Evolutionary conservation across 2,888 invertebrate genomes (phyloP), one percentile per base, ranked within the genome.

Genomic region (Caenorhabditis drosophilae): DNA sequence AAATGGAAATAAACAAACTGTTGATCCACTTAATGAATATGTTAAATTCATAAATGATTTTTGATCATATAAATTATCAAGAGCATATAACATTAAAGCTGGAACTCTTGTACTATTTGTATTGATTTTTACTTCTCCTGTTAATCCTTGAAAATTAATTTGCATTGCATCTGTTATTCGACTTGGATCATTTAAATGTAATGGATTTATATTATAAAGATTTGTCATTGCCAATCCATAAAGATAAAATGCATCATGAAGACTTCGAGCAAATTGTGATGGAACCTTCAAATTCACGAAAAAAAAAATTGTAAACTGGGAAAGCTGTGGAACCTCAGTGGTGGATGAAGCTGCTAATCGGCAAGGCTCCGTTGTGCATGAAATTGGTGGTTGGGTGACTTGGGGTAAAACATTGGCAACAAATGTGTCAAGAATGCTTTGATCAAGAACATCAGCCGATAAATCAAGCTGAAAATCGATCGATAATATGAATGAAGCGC

Each of bases 241-340:
- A 12, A 77, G 45, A 46, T 78, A 79, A 41, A 79, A 68, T n/a
- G 67, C 60, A 46, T 79, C 79, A 42, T 76, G 69, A 0, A 79
- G 56, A 38, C 67, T 70, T 15, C 76, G 54, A 6, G 79, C 54
- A 45, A 67, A 74, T 0, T 60, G 59, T 3, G 63, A 44, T 1
- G 63, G 48, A 0, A 40, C n/a, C 62, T 63, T 22, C n/a, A n/a
- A n/a, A n/a, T n/a, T n/a, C n/a, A n/a, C 16, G 47, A 52, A 44
- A 6, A 23, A 22, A 44, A 40, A 7, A 15, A 7, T 4, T 4
- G n/a, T 36, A 36, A 6, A 18, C 6, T 18, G 18, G 4, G 22
- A 40, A 40, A 20, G 12, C n/a, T n/a, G 36, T 6, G 16, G 22
- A 18, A 6, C 15, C 4, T 2, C 18, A 42, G 23, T 22, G 2